Evolutionary conservation across 2,888 invertebrate genomes (phyloP).

Genomic region (Melanargia galathea): DNA sequence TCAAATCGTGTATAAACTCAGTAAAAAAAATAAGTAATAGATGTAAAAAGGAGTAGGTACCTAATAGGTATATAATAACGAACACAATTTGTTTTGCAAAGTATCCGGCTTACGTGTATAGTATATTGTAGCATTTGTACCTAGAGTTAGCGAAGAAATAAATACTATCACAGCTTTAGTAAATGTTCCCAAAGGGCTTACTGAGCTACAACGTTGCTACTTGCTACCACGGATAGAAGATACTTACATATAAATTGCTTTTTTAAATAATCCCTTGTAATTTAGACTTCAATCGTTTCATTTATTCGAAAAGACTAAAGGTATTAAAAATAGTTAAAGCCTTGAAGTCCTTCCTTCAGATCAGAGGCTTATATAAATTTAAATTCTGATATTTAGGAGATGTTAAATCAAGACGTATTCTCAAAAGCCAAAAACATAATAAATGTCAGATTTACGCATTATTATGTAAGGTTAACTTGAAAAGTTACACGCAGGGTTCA

Average conservation of each 20-base stretch:
- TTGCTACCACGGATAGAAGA: constrained; percentile 1
- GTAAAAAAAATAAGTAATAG: neutral
- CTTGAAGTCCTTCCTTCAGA: neutral
- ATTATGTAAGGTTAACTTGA: too few relatives aligned
- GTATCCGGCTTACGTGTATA: neutral
- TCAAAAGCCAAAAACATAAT: too few relatives aligned
- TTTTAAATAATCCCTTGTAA: constrained; percentile 9
- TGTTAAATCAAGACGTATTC: too few relatives aligned
- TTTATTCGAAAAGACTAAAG: neutral
- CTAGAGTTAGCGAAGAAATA: constrained; percentile 22
- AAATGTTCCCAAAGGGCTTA: constrained; percentile 17
- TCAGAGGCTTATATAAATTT: neutral
- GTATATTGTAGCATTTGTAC: too few relatives aligned
- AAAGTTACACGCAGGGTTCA: too few relatives aligned
- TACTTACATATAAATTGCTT: constrained; percentile 10
- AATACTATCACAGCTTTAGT: constrained; percentile 21
- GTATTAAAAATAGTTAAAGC: neutral
- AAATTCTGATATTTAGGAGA: too few relatives aligned
- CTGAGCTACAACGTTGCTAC: neutral
- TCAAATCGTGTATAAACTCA: neutral
- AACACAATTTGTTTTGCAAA: constrained; percentile 6
- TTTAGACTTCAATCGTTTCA: neutral
- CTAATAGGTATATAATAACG: too few relatives aligned
- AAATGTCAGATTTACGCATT: too few relatives aligned
- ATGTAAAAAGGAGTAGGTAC: neutral